Evolutionary conservation across 2,797 vertebrate species (phyloP).

Genomic region (Myotis vivesi): DNA sequence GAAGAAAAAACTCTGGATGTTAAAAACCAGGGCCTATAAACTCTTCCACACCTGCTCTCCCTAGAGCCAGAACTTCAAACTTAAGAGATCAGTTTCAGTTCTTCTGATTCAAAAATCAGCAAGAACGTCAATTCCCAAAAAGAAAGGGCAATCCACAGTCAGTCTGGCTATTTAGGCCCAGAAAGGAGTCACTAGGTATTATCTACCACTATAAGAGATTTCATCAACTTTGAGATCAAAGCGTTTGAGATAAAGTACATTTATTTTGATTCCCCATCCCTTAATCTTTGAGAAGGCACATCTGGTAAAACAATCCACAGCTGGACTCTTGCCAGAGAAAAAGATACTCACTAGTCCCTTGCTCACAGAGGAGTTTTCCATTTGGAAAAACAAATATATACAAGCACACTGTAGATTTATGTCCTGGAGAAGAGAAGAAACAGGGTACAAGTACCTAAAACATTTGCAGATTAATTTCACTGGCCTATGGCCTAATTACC

Average conservation of each 20-base stretch:
- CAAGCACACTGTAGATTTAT: background rate
- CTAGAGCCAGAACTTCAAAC: slow-evolving; percentile 40
- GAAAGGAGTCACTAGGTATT: background rate
- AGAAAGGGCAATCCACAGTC: slow-evolving; percentile 14
- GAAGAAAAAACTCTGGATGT: background rate
- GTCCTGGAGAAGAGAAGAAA: background rate
- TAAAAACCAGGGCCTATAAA: slow-evolving; percentile 5
- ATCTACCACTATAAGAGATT: background rate
- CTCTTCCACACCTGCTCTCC: background rate
- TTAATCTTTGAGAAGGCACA: slow-evolving; percentile 16
- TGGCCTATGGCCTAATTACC: background rate
- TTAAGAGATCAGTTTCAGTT: background rate
- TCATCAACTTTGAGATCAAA: slow-evolving; percentile 12
- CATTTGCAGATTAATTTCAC: background rate
- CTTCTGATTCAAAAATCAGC: slow-evolving; percentile 34
- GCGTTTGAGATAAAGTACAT: background rate
- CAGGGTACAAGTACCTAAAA: background rate
- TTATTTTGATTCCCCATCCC: background rate
- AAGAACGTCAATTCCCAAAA: slow-evolving; percentile 2
- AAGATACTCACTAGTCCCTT: background rate
- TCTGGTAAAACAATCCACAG: slow-evolving; percentile 7
- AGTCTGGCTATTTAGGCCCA: background rate
- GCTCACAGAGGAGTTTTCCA: background rate
- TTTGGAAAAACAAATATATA: background rate
- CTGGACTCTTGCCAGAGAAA: background rate